Evolutionary conservation across 2,888 invertebrate genomes (phyloP), one percentile per base, ranked within the genome.

Genomic region (Rhingia rostrata): DNA sequence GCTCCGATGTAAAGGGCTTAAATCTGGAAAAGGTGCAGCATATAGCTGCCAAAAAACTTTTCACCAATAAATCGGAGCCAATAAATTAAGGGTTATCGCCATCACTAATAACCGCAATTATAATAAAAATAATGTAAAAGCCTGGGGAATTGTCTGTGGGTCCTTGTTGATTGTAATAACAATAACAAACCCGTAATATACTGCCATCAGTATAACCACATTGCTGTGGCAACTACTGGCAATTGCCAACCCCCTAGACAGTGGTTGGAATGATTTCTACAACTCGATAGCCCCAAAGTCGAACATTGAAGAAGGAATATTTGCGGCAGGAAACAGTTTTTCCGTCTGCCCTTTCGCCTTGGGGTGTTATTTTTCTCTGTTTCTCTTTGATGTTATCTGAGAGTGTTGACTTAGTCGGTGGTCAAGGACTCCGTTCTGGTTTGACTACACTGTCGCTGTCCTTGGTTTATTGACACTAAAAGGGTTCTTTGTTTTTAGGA

Each of bases 51-150:
- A 49, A 66, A 51, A 53, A 64, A 73, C 35, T 30, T n/a, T 56
- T 63, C 39, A 73, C 73, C 73, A 64, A 53, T 77, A 77, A 77
- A 77, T 45, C 12, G 60, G 47, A 30, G 37, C 64, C 64, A 64
- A 79, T 64, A 72, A 72, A 72, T 79, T 61, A 69, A 54, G 61
- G 70, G 64, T 78, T 70, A 78, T 64, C 70, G 39, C 64, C 78
- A 70, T 72, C 72, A 64, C 51, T 79, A 66, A 79, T 79, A 79
- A 79, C 79, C 79, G 41, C 60, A 79, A 79, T 64, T 37, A 69
- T 22, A 58, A 61, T 69, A 75, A 72, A 60, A 67, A 66, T 51
- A 70, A 54, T 79, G 79, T 32, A 6, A 47, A 54, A 41, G 54
- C 72, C 41, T 14, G 33, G 72, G 70, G 60, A 75, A 61, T 69